Conservation (phyloP, 2,113 vertebrate species). For the Paramisgurnus dabryanus region DNA sequence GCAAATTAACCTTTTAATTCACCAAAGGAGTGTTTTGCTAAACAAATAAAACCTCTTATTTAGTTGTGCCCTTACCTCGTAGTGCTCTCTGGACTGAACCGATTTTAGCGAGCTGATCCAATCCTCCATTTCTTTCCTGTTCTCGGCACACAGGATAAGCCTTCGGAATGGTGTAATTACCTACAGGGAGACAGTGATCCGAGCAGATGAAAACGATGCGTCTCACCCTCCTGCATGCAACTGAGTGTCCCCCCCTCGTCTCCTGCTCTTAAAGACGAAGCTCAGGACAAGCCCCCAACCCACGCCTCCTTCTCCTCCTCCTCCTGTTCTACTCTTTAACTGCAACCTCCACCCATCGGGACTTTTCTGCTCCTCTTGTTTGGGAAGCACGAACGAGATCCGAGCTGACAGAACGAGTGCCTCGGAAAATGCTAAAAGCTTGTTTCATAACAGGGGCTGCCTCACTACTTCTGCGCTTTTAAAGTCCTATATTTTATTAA, state of each 20-base stretch:
- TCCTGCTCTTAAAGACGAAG: conserved; percentile 63
- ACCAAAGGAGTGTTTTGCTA: too few species aligned
- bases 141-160: conserved; percentile 88
- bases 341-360: conserved; percentile 18
- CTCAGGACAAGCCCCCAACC: conserved; percentile 56
- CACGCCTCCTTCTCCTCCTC: conserved; percentile 1
- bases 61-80: conserved; percentile 82
- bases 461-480: conserved; percentile 58
- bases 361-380: conserved; percentile 7
- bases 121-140: conserved; percentile 92
- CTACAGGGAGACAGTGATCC: conserved; percentile 64
- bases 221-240: conserved; percentile 49
- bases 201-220: conserved; percentile 43
- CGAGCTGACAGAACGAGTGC: conserved; percentile 66
- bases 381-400: conserved; percentile 64
- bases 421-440: conserved; percentile 65
- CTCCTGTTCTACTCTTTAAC: conserved; percentile 18
- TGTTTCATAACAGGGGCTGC: conserved; percentile 51
- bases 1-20: neutral
- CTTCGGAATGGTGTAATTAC: conserved; percentile 91
- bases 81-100: conserved; percentile 92
- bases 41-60: neutral
- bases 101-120: conserved; percentile 93
- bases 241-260: conserved; percentile 30
- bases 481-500: conserved; percentile 69